Base-by-base conservation (phyloP, 2,113 vertebrate genomes). In the Oncorhynchus keta region DNA sequence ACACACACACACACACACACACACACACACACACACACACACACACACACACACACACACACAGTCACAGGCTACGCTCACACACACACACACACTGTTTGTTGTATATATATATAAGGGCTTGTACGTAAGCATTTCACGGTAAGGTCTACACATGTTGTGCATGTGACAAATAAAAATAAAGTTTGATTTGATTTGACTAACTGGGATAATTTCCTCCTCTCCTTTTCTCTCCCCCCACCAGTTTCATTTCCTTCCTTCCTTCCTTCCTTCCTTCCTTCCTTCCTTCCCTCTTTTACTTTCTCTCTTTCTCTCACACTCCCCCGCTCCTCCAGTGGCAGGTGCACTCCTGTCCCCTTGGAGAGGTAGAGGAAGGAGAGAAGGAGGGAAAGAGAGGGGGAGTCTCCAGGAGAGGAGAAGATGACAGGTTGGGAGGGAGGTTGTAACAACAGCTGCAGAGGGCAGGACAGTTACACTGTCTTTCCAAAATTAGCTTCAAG, bases 361-460 rank as follows among this genome's bases (percentile, higher is more conserved):
- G 72, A 12, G 28, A 45, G 22, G 67, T 18, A 14, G 68, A 16
- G 67, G 67, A 59, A 14, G 68, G 26, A 18, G 26, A 39, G 30
- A 22, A 24, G 68, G 30, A 7, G 28, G 64, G 35, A 20, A 77
- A 39, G 61, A 57, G 62, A 20, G 80, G 75, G 22, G 65, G 24
- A 18, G 14, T 5, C 7, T 18, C 5, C 18, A 66, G 62, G 64
- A 28, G 84, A 86, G 75, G 83, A 86, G 75, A 71, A 76, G 75
- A 88, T 76, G 82, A 85, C 81, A 86, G 79, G 75, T 14, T 72
- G 76, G 83, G 90, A 89, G 83, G 49, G 49, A 51, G 49, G 49
- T 88, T 92, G 92, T 91, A 91, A 91, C 81, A 93, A 94, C 93
- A 94, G 93, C 92, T 93, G 92, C 68, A 62, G 85, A 86, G 79